Base-by-base conservation (phyloP, 2,797 vertebrate species). In the Tenualosa ilisha region DNA sequence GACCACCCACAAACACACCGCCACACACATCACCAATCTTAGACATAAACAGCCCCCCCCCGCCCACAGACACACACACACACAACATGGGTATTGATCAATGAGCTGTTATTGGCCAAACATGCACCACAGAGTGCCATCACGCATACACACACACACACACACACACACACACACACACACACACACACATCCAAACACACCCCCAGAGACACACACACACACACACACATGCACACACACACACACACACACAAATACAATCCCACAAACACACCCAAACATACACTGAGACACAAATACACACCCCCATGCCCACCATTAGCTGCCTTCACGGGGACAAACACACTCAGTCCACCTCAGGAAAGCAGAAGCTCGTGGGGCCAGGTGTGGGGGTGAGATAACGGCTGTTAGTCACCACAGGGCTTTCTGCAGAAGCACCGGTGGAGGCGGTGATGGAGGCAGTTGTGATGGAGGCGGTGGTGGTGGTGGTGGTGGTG, bases 71-170 rank as follows among this genome's bases (percentile, higher is more conserved):
- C 63, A 65, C 20, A 65, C 61, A 24, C 61, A 63, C 63, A 84
- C 82, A 83, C 65, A 82, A 82, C 82, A 8, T 81, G 43, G 85
- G 82, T 84, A 82, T 63, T 86, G 87, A 88, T 88, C 82, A 84
- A 86, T 88, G 85, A 86, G 82, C 72, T 82, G 40, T 65, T 85
- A 51, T 68, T 31, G 22, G 83, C 81, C 84, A 72, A 84, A 83
- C 83, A 37, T 83, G 81, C 83, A 84, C 84, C 17, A 22, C 82
- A 68, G 12, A 72, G 26, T 31, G 26, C 13, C 65, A 1, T 68
- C 26, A 20, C 54, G 6, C 56, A 59, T 12, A 72, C 31, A 72
- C 65, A 40, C 31, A 26, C 12, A 13, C 26, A 72, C n/a, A 31
- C 11, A 31, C 63, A 65, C 63, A 65, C 63, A 31, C 63, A 65